Conservation (phyloP, 2,888 invertebrate genomes). For the Gibbula magus region DNA sequence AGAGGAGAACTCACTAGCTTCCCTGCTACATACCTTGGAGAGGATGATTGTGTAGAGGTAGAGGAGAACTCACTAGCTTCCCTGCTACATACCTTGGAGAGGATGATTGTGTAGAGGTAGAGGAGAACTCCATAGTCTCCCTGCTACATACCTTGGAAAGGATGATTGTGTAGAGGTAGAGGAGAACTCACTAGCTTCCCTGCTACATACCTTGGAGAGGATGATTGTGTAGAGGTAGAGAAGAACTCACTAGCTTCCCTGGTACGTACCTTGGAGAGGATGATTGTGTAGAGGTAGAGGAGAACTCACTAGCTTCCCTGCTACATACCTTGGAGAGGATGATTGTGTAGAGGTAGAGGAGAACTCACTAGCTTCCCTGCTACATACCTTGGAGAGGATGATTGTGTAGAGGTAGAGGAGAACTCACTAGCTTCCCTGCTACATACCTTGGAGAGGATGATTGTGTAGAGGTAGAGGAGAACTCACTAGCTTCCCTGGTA, state of each 20-base stretch:
- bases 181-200: too few relatives aligned
- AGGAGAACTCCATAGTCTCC: conserved; percentile 76
- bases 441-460: conserved; percentile 83
- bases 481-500: conserved; percentile 71
- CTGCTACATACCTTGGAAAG: too few relatives aligned
- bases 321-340: conserved; percentile 81
- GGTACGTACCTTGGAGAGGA: too few relatives aligned
- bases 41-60: too few relatives aligned
- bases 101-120: conserved; percentile 91
- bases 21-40: too few relatives aligned
- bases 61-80: too few relatives aligned
- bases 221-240: conserved; percentile 93
- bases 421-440: too few relatives aligned
- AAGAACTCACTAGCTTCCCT: conserved; percentile 70
- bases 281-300: too few relatives aligned
- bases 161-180: too few relatives aligned
- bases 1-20: conserved; percentile 77
- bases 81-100: conserved; percentile 78
- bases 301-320: too few relatives aligned
- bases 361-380: conserved; percentile 70
- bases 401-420: too few relatives aligned
- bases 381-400: too few relatives aligned
- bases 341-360: conserved; percentile 90
- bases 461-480: conserved; percentile 88
- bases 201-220: conserved; percentile 79